Conservation (phyloP, 2,888 invertebrate species). For the Eristalinus aeneus region DNA sequence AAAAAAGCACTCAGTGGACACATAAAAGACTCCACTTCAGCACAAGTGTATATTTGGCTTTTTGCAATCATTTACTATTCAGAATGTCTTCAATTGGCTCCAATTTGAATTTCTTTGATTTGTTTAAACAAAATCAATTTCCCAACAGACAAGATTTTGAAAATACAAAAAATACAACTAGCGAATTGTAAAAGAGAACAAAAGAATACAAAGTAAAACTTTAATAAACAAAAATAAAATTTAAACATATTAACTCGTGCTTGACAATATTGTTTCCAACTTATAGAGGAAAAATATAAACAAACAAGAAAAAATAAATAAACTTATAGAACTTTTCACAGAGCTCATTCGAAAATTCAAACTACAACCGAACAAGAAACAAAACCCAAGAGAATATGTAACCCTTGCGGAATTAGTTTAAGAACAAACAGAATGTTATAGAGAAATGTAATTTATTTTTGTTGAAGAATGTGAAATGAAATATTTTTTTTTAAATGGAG, state of each 20-base stretch:
- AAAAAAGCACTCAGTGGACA: constrained; percentile 1
- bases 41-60: constrained; percentile 41
- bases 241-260: constrained; percentile 74
- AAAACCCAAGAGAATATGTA: constrained; percentile 8
- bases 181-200: constrained; percentile 37
- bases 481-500: not conserved
- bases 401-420: constrained; percentile 58
- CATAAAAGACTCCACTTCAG: not conserved
- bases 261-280: constrained; percentile 79
- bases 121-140: not conserved
- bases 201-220: not conserved
- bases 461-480: not conserved
- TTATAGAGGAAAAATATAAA: constrained; percentile 66
- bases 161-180: constrained; percentile 1
- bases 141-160: not conserved
- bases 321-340: constrained; percentile 33
- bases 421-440: constrained; percentile 23
- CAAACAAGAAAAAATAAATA: constrained; percentile 24
- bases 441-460: constrained; percentile 28
- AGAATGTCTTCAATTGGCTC: constrained; percentile 10
- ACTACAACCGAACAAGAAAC: constrained; percentile 37
- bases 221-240: constrained; percentile 15
- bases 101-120: not conserved
- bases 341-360: constrained; percentile 40
- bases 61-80: constrained; percentile 26